A percentile compares a stretch with the other conserved stretches of the same genome.
These are phyloP conservation scores for Lepidurus apus DNA, from an alignment of 1,140 invertebrate species.

Conservation along the genomic window DNA sequence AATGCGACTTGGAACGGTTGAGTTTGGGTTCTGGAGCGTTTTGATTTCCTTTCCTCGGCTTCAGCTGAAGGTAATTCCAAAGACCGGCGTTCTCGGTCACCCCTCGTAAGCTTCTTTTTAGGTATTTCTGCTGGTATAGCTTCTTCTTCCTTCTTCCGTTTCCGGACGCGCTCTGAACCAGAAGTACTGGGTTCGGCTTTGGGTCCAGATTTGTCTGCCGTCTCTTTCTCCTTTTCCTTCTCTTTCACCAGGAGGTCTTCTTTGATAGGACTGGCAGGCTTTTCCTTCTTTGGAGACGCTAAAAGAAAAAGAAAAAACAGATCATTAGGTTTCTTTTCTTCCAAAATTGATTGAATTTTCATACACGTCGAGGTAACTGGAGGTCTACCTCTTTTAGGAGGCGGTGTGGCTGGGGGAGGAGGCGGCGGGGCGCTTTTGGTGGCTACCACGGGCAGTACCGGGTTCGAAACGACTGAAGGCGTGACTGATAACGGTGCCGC, in stretches of 20 bases:
- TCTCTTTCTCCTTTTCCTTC: constrained; percentile 26
- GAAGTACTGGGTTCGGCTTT: not conserved
- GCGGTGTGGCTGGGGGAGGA: constrained; percentile 22
- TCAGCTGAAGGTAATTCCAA: constrained; percentile 25
- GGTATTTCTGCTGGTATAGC: not conserved
- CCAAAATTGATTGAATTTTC: not conserved
- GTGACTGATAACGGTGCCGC: not conserved
- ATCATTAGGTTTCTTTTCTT: no score
- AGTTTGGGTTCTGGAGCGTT: constrained; percentile 56
- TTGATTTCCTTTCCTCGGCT: constrained; percentile 43
- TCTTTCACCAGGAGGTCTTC: constrained; percentile 19
- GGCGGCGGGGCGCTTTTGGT: constrained; percentile 34
- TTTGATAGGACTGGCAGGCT: constrained; percentile 6
- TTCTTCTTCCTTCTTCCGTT: constrained; percentile 19
- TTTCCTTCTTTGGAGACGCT: constrained; percentile 26
- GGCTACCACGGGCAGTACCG: constrained; percentile 27
- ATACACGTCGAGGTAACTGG: not conserved
- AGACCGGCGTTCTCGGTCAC: constrained; percentile 22
- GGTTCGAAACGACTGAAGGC: not conserved
- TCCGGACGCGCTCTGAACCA: not conserved
- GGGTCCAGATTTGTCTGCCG: not conserved
- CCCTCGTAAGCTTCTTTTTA: not conserved
- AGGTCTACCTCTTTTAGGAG: constrained; percentile 1
- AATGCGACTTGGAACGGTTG: constrained; percentile 75
- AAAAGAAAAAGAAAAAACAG: not conserved